These are phyloP conservation scores for Planococcus citri DNA, from an alignment of 1,140 invertebrate species.

Conservation along the genomic window DNA sequence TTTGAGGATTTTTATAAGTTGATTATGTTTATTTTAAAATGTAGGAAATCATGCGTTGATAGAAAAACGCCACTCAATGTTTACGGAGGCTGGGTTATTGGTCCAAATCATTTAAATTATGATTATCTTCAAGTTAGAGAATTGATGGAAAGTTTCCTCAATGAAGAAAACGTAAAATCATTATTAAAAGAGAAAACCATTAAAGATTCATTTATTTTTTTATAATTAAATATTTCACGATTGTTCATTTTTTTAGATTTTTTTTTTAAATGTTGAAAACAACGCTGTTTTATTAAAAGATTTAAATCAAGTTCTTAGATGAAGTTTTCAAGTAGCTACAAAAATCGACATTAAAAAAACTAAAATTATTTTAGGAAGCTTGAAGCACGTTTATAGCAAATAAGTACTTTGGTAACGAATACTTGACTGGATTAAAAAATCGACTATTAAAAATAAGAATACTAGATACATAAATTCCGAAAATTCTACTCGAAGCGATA, in stretches of 20 bases:
- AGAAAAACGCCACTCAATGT: constrained; percentile 28
- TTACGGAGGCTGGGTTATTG: constrained; percentile 33
- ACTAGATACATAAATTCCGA: no score
- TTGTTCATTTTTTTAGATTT: background rate
- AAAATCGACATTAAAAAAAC: no score
- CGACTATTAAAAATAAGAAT: no score
- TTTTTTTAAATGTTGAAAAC: background rate
- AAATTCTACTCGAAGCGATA: no score
- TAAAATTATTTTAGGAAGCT: no score
- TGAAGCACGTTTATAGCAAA: no score
- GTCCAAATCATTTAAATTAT: constrained; percentile 35
- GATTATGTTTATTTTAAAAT: constrained; percentile 46
- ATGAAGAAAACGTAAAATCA: background rate
- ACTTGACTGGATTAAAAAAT: no score
- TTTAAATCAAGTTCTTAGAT: no score
- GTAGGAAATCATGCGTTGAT: constrained; percentile 36
- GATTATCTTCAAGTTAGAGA: constrained; percentile 31
- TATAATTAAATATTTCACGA: background rate
- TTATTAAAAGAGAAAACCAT: background rate
- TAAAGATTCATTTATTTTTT: background rate
- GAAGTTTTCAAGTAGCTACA: no score
- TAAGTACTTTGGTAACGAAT: no score
- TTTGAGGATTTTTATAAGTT: constrained; percentile 56
- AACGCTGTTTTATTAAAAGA: no score
- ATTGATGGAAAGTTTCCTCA: background rate